Conservation (phyloP, 23 tunicate species). For the Halocynthia roretzi region DNA sequence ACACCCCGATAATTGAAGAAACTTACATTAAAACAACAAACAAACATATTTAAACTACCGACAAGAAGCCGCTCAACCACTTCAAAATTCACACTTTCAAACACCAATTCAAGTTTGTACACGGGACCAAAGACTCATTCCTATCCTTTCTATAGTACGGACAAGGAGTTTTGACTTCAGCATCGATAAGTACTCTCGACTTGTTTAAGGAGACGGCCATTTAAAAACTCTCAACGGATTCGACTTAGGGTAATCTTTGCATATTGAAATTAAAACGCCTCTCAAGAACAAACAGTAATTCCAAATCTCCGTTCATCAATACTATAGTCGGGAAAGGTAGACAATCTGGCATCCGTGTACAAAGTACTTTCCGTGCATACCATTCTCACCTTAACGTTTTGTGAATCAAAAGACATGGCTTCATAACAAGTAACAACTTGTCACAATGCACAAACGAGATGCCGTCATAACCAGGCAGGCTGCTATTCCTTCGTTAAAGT, state of each 20-base stretch:
- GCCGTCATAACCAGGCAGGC: conserved; percentile 16
- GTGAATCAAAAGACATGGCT: background rate
- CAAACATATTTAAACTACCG: no score
- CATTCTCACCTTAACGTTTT: conserved; percentile 8
- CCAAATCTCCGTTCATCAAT: no score
- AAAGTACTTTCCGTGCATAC: background rate
- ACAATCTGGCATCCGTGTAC: conserved; percentile 15
- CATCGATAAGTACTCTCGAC: background rate
- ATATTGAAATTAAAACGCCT: background rate
- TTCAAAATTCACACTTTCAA: background rate
- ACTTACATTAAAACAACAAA: no score
- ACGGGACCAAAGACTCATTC: conserved; percentile 9
- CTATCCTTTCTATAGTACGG: background rate
- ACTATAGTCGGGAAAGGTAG: background rate
- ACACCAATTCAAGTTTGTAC: background rate
- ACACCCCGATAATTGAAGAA: no score
- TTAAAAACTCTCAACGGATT: background rate
- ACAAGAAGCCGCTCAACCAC: no score
- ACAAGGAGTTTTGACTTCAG: background rate
- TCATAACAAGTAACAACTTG: conserved; percentile 7
- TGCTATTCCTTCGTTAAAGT: background rate
- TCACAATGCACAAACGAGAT: conserved; percentile 3
- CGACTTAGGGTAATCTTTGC: background rate
- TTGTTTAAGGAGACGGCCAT: background rate
- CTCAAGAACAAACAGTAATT: no score